phyloP scores from a whole-genome alignment of 1,140 invertebrate species.

The Lethrus apterus region DNA sequence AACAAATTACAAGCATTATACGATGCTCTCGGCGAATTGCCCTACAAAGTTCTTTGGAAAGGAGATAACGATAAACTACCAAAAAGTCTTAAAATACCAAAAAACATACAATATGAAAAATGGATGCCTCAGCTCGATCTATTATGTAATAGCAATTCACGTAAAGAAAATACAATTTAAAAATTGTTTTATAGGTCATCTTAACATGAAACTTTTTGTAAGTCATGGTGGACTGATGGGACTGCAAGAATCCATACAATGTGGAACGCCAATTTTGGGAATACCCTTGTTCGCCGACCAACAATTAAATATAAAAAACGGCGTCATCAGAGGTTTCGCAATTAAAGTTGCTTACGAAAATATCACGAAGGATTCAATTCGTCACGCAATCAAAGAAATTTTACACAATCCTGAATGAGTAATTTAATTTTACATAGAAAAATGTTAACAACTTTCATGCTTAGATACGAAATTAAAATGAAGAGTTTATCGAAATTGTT shows the following conservation, averaged over 20 bases:
- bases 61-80: slow-evolving; percentile 44
- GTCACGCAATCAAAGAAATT: slow-evolving; percentile 27
- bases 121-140: slow-evolving; percentile 69
- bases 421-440: no score
- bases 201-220: slow-evolving; percentile 43
- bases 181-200: slow-evolving; percentile 36
- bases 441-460: no score
- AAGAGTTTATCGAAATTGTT: no score
- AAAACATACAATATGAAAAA: slow-evolving; percentile 26
- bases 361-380: slow-evolving; percentile 11
- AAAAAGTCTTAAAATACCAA: slow-evolving; percentile 32
- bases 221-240: slow-evolving; percentile 49
- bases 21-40: slow-evolving; percentile 47
- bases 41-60: slow-evolving; percentile 58
- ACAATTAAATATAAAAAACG: slow-evolving; percentile 28
- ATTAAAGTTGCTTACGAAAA: slow-evolving; percentile 17
- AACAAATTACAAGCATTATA: slow-evolving; percentile 41
- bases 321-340: slow-evolving; percentile 23
- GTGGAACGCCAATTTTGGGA: slow-evolving; percentile 46
- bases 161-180: background rate
- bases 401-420: slow-evolving; percentile 35
- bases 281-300: slow-evolving; percentile 42
- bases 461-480: no score
- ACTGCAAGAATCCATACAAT: slow-evolving; percentile 43
- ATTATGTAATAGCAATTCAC: slow-evolving; percentile 44